These are phyloP conservation scores for Bombus difficillimus DNA, from an alignment of 1,140 invertebrate species.

Conservation along the genomic window DNA sequence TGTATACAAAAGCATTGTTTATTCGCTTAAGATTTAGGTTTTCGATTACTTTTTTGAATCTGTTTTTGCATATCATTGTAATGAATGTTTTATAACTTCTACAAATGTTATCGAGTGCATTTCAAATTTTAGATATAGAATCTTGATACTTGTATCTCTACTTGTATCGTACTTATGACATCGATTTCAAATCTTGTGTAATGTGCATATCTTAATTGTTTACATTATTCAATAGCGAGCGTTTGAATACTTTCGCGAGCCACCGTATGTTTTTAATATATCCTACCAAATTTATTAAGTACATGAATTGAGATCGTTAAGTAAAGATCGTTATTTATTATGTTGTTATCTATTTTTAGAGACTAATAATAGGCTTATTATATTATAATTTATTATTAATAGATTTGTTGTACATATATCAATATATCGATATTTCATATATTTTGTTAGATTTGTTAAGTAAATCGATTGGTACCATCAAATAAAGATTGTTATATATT, in stretches of 20 bases:
- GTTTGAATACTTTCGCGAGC: not conserved
- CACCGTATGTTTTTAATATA: too few relatives aligned
- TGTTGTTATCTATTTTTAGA: too few relatives aligned
- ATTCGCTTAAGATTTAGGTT: not conserved
- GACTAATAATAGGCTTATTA: not conserved
- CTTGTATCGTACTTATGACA: not conserved
- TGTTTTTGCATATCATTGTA: not conserved
- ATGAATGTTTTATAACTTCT: not conserved
- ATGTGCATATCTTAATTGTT: not conserved
- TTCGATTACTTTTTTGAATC: not conserved
- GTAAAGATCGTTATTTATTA: too few relatives aligned
- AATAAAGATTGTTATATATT: not conserved
- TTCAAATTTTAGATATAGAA: too few relatives aligned
- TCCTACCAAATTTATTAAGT: not conserved
- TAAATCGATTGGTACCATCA: not conserved
- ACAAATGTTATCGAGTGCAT: too few relatives aligned
- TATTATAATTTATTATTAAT: not conserved
- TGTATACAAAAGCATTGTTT: not conserved
- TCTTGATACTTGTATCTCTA: too few relatives aligned
- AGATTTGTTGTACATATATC: not conserved
- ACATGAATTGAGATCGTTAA: not conserved
- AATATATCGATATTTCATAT: too few relatives aligned
- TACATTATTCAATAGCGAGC: not conserved
- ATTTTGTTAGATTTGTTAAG: too few relatives aligned
- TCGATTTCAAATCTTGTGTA: not conserved